Conservation (phyloP, 2,113 vertebrate species). For the Stigmatopora nigra region DNA sequence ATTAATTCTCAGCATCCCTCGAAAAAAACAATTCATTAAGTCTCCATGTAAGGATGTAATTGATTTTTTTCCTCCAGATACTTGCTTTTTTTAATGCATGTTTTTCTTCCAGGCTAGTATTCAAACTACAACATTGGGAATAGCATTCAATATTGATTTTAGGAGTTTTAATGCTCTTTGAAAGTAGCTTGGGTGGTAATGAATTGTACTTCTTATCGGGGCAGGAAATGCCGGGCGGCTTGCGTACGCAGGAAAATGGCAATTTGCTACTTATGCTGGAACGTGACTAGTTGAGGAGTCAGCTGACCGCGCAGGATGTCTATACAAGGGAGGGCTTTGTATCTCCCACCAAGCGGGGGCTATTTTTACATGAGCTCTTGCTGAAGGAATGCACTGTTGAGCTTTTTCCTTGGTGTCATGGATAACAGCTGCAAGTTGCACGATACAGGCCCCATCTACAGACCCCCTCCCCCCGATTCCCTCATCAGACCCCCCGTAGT, state of each 20-base stretch:
- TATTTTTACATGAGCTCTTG: conserved; percentile 63
- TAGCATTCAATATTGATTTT: neutral
- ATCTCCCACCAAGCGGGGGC: conserved; percentile 35
- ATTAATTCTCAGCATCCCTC: conserved; percentile 22
- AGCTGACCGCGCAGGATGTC: conserved; percentile 60
- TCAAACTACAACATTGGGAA: neutral
- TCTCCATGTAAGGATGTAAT: conserved; percentile 16
- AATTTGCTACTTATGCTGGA: conserved; percentile 22
- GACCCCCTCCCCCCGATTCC: neutral
- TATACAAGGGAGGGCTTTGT: conserved; percentile 58
- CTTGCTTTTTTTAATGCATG: conserved; percentile 1
- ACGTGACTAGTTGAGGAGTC: conserved; percentile 51
- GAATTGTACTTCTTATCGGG: conserved; percentile 1
- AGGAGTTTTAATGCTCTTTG: neutral
- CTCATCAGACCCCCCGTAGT: conserved; percentile 4
- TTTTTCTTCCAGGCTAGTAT: neutral
- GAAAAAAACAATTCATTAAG: conserved; percentile 17
- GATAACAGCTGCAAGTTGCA: conserved; percentile 54
- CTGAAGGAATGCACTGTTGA: conserved; percentile 46
- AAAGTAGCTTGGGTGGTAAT: neutral
- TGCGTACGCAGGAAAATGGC: conserved; percentile 20
- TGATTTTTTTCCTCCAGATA: conserved; percentile 19
- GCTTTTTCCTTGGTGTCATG: conserved; percentile 30
- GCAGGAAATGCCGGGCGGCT: conserved; percentile 19
- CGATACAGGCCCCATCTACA: neutral